Percentiles rank a stretch among this genome's conserved stretches.
These are phyloP conservation scores for Drosophila fuyamai DNA, from an alignment of 1,140 invertebrate species.

Conservation along the genomic window DNA sequence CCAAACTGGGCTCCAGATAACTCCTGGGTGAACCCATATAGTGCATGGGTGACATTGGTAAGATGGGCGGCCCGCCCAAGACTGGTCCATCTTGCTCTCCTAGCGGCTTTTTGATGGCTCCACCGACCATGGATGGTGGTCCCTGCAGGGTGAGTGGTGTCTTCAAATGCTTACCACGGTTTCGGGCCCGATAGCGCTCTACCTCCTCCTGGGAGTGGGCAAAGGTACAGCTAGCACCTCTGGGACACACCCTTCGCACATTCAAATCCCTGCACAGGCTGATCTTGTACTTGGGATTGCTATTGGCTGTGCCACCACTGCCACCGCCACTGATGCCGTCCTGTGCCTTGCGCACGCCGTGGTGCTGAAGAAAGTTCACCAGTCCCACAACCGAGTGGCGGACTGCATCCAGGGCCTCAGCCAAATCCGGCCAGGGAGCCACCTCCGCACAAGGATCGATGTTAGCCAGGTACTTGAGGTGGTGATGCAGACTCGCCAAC, in stretches of 20 bases:
- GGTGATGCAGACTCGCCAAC: constrained; percentile 90
- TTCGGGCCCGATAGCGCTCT: constrained; percentile 89
- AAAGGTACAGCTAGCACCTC: constrained; percentile 95
- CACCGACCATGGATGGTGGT: constrained; percentile 16
- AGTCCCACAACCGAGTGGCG: constrained; percentile 93
- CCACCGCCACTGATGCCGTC: constrained; percentile 86
- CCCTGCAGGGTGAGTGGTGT: constrained; percentile 33
- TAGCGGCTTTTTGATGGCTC: constrained; percentile 50
- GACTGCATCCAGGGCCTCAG: constrained; percentile 92
- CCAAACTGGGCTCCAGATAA: constrained; percentile 47
- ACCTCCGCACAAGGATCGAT: constrained; percentile 91
- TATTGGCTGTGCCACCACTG: constrained; percentile 84
- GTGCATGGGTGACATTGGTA: constrained; percentile 72
- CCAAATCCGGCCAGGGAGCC: constrained; percentile 89
- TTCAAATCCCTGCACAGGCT: constrained; percentile 95
- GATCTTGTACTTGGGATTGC: constrained; percentile 94
- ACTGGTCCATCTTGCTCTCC: constrained; percentile 34
- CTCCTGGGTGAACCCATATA: constrained; percentile 53
- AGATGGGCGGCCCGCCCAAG: constrained; percentile 30
- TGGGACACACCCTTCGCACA: constrained; percentile 91
- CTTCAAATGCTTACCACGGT: constrained; percentile 69
- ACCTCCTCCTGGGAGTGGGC: constrained; percentile 96
- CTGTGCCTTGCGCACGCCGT: constrained; percentile 88
- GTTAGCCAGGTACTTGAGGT: constrained; percentile 93
- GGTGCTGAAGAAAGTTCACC: constrained; percentile 93